Percentiles rank a stretch among this genome's conserved stretches.
Conservation (phyloP, 2,888 invertebrate genomes). For the Drosophila antonietae region DNA sequence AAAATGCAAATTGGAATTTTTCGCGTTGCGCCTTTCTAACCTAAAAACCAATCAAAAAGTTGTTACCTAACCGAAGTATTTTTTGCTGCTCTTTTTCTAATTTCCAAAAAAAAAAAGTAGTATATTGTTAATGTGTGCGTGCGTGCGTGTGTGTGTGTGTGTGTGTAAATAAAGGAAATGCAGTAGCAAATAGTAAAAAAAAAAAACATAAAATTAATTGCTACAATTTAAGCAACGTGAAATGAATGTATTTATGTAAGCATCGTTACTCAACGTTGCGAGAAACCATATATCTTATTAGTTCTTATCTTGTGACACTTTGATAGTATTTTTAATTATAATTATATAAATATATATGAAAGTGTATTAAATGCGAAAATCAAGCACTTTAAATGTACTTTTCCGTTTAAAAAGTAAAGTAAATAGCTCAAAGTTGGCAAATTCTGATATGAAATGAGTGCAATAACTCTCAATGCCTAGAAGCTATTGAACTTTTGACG, state of each 20-base stretch:
- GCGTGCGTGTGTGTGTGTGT: neutral
- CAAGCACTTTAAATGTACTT: slow-evolving; percentile 14
- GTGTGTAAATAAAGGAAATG: neutral
- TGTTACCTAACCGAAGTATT: slow-evolving; percentile 78
- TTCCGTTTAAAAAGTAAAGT: slow-evolving; percentile 11
- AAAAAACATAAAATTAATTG: slow-evolving; percentile 6
- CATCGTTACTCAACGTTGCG: slow-evolving; percentile 48
- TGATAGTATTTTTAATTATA: slow-evolving; percentile 38
- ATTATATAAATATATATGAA: slow-evolving; percentile 26
- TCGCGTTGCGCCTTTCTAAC: slow-evolving; percentile 75
- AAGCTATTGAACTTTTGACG: slow-evolving; percentile 56
- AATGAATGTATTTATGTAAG: slow-evolving; percentile 47
- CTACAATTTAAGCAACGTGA: slow-evolving; percentile 21
- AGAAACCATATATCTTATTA: slow-evolving; percentile 45
- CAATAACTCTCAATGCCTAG: slow-evolving; percentile 13
- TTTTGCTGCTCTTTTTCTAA: slow-evolving; percentile 24
- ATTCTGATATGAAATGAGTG: slow-evolving; percentile 1
- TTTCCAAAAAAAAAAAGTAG: slow-evolving; percentile 21
- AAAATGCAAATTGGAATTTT: slow-evolving; percentile 42
- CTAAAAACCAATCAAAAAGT: slow-evolving; percentile 74
- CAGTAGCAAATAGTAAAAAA: slow-evolving; percentile 6
- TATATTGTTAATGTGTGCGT: slow-evolving; percentile 14
- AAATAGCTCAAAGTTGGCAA: neutral
- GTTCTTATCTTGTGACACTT: slow-evolving; percentile 52
- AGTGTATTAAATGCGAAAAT: slow-evolving; percentile 2